phyloP scores from a whole-genome alignment of 2,113 vertebrate genomes.

The Terrapene triunguis region DNA sequence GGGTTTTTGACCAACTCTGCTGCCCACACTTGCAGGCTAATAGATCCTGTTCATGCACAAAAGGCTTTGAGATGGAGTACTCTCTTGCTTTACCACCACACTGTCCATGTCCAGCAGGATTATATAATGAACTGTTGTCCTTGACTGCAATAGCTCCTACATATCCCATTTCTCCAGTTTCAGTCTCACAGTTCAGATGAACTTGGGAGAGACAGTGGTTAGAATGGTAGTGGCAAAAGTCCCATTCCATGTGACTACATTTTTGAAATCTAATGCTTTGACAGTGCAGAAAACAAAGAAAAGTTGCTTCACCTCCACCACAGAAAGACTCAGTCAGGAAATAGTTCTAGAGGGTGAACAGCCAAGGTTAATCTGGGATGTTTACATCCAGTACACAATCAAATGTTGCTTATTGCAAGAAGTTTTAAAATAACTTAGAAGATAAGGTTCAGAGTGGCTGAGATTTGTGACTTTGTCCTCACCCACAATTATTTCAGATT shows the following conservation, averaged over 20 bases:
- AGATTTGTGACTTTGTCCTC: too few relatives aligned
- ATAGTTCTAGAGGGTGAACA: conserved; percentile 20
- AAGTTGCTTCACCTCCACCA: neutral
- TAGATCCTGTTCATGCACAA: too few relatives aligned
- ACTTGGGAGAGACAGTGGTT: neutral
- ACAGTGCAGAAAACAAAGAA: neutral
- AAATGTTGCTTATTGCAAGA: neutral
- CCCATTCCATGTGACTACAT: neutral
- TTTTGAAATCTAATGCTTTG: conserved; percentile 16
- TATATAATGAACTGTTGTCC: neutral
- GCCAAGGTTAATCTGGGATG: neutral
- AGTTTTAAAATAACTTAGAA: neutral
- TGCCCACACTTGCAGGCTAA: too few relatives aligned
- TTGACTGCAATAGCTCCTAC: too few relatives aligned
- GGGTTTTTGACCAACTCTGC: too few relatives aligned
- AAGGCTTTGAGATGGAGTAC: too few relatives aligned
- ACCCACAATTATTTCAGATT: too few relatives aligned
- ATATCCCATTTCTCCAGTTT: neutral
- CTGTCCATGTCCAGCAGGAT: neutral
- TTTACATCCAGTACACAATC: neutral
- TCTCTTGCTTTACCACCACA: too few relatives aligned
- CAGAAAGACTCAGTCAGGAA: neutral
- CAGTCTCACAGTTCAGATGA: neutral
- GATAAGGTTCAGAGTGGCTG: too few relatives aligned
- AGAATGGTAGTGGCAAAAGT: neutral